Conservation (phyloP, 92 coral and sea anemone genomes). For the Phenganax stokvisi region DNA sequence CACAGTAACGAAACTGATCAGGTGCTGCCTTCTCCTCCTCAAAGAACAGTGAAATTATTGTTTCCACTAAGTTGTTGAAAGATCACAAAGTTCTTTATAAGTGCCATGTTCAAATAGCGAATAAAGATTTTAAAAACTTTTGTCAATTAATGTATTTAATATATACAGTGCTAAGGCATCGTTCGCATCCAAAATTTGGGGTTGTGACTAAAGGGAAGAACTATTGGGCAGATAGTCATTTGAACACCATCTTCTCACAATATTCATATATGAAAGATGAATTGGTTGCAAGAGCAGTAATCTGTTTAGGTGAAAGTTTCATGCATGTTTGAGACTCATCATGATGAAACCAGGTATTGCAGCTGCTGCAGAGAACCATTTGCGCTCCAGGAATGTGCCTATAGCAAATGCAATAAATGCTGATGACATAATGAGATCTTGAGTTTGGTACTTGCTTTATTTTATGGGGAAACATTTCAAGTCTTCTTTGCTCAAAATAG, state of each 20-base stretch:
- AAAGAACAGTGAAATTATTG: too few species aligned
- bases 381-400: background rate
- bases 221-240: background rate
- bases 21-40: too few species aligned
- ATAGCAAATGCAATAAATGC: background rate
- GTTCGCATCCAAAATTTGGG: too few species aligned
- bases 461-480: slow-evolving; percentile 24
- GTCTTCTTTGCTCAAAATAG: slow-evolving; percentile 1
- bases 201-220: too few species aligned
- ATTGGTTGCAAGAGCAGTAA: slow-evolving; percentile 4
- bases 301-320: background rate
- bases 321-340: background rate
- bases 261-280: background rate
- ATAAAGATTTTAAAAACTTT: too few species aligned
- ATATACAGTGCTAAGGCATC: too few species aligned
- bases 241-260: background rate
- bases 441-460: background rate
- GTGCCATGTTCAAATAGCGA: too few species aligned
- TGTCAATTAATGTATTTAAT: too few species aligned
- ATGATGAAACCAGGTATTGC: background rate
- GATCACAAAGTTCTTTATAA: too few species aligned
- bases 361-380: background rate
- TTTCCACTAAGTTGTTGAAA: too few species aligned
- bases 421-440: background rate
- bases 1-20: too few species aligned